A percentile compares a stretch with the other conserved stretches of the same genome.
phyloP scores from a whole-genome alignment of 2,888 invertebrate species.

The Omphaloscelis lunosa region DNA sequence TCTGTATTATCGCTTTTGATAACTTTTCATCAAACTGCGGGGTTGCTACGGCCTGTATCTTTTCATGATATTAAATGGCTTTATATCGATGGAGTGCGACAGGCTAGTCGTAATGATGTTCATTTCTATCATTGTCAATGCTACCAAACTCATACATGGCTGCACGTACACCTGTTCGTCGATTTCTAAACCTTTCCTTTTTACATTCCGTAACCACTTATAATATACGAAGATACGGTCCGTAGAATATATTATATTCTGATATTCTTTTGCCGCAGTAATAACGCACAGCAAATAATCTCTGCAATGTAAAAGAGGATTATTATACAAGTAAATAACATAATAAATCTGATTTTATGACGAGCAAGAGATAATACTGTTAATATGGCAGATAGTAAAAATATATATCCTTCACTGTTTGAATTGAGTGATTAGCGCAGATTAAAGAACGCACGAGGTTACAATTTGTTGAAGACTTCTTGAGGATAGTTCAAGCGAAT shows the following conservation, averaged over 20 bases:
- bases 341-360: constrained; percentile 65
- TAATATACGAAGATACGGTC: no score
- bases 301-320: constrained; percentile 49
- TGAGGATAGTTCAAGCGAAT: constrained; percentile 22
- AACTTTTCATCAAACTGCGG: background rate
- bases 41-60: background rate
- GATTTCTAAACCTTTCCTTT: no score
- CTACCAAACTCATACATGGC: no score
- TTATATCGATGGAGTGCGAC: background rate
- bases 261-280: constrained; percentile 5
- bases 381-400: constrained; percentile 58
- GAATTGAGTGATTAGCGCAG: constrained; percentile 63
- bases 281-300: constrained; percentile 41
- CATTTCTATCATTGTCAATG: background rate
- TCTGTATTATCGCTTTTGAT: background rate
- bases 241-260: background rate
- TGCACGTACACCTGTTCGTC: background rate
- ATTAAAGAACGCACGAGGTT: constrained; percentile 56
- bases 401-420: constrained; percentile 60
- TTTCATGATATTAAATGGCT: background rate
- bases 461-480: constrained; percentile 22
- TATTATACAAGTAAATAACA: constrained; percentile 57
- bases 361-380: constrained; percentile 55
- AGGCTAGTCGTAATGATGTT: background rate
- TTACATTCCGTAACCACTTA: no score